phyloP scores from a whole-genome alignment of 1,140 invertebrate genomes.

The Bombus pascuorum region DNA sequence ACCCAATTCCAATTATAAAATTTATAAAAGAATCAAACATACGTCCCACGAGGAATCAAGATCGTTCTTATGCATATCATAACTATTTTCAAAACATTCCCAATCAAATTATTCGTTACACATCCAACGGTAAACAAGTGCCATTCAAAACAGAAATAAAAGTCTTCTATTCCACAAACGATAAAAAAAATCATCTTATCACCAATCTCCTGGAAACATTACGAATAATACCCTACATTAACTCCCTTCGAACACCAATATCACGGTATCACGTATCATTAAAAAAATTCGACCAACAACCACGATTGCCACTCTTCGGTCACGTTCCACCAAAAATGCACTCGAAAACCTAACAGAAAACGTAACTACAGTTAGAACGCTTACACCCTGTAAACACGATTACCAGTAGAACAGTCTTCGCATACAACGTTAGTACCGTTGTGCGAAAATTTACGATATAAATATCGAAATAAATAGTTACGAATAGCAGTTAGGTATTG shows the following conservation, averaged over 20 bases:
- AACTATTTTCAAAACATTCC: background rate
- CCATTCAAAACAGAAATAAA: background rate
- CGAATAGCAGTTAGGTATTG: too few species aligned
- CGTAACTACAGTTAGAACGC: background rate
- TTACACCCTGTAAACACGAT: background rate
- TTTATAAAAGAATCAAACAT: background rate
- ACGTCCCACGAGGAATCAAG: background rate
- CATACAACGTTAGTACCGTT: background rate
- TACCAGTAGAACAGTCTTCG: background rate
- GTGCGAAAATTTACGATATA: background rate
- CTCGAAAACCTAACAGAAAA: background rate
- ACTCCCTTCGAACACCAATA: background rate
- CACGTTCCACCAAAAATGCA: background rate
- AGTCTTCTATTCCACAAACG: background rate
- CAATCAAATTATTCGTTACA: background rate
- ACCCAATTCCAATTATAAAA: too few species aligned
- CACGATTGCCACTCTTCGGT: background rate
- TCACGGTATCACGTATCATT: background rate
- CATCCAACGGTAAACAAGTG: background rate
- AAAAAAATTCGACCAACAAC: background rate
- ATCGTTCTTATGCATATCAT: background rate
- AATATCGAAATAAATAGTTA: background rate
- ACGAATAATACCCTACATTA: background rate
- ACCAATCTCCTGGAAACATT: background rate
- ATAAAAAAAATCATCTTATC: background rate